A percentile compares a stretch with the other conserved stretches of the same genome.
phyloP scores from a whole-genome alignment of 2,113 vertebrate genomes.

The Chaetura pelagica region DNA sequence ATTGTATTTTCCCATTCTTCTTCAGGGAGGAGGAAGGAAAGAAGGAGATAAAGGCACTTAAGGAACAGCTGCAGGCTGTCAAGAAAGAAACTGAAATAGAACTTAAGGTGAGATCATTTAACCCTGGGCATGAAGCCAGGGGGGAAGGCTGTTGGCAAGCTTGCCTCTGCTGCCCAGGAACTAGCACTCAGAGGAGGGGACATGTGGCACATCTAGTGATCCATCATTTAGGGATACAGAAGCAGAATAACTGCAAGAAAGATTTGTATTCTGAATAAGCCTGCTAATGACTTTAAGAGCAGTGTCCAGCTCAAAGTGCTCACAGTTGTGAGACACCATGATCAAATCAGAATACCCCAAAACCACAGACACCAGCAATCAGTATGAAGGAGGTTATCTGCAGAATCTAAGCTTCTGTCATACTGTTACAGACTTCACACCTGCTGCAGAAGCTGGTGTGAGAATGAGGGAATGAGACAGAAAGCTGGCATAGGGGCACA shows the following conservation, averaged over 20 bases:
- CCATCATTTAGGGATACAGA: background rate
- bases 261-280: background rate
- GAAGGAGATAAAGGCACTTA: slow-evolving; percentile 75
- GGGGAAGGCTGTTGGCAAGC: background rate
- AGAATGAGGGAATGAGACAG: background rate
- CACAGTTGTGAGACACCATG: background rate
- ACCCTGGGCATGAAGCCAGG: background rate
- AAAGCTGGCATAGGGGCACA: background rate
- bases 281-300: background rate
- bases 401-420: background rate
- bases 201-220: background rate
- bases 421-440: background rate
- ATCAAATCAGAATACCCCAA: background rate
- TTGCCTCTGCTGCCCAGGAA: background rate
- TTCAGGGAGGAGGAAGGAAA: slow-evolving; percentile 81
- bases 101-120: slow-evolving; percentile 77
- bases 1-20: slow-evolving; percentile 12
- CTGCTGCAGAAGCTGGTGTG: background rate
- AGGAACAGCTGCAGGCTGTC: slow-evolving; percentile 80
- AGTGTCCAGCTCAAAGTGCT: background rate
- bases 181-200: background rate
- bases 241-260: background rate
- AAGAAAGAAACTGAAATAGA: slow-evolving; percentile 77
- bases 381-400: background rate
- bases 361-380: background rate